phyloP scores from a whole-genome alignment of 2,113 vertebrate species.

The Diphyllodes magnificus region DNA sequence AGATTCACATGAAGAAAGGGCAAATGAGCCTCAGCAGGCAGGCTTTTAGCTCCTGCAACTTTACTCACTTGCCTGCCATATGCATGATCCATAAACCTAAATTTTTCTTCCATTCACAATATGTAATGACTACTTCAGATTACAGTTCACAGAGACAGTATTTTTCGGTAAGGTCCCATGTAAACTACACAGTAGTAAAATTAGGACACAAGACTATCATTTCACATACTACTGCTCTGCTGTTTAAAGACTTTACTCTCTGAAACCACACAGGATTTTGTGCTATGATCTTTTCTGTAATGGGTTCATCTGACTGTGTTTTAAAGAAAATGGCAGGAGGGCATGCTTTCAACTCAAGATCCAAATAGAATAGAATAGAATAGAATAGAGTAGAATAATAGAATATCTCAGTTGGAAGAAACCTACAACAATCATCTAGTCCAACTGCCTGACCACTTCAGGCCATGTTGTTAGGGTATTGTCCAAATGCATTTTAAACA shows the following conservation, averaged over 20 bases:
- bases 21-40: not conserved
- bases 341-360: not conserved
- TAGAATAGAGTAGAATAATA: not conserved
- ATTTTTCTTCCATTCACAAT: not conserved
- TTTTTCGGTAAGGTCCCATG: not conserved
- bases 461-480: not conserved
- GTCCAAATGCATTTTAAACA: not conserved
- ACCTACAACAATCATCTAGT: rapidly evolving
- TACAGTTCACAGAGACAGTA: not conserved
- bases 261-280: not conserved
- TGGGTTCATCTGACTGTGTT: not conserved
- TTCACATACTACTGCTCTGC: not conserved
- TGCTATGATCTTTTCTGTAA: not conserved
- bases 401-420: not conserved
- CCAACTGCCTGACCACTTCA: not conserved
- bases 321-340: not conserved
- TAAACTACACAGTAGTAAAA: not conserved
- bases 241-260: not conserved
- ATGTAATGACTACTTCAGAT: not conserved
- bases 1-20: not conserved
- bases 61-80: not conserved
- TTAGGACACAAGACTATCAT: not conserved
- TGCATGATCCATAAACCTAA: not conserved
- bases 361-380: not conserved
- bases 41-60: not conserved